Conservation (phyloP, 2,113 vertebrate species). For the Thunnus thynnus region DNA sequence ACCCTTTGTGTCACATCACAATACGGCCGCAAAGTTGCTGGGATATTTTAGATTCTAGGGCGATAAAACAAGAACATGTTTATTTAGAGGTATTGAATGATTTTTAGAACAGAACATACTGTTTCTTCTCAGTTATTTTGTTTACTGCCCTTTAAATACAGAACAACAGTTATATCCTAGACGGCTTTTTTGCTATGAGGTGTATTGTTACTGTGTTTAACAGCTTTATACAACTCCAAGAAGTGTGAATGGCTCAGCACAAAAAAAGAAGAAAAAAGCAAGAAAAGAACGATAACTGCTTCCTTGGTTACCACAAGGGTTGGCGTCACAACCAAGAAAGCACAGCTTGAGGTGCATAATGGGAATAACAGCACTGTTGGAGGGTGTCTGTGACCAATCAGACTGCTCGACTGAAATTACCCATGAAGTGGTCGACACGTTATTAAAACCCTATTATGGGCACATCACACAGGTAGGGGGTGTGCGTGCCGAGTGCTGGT, state of each 20-base stretch:
- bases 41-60: not conserved
- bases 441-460: constrained; percentile 54
- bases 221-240: not conserved
- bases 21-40: not conserved
- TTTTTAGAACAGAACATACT: not conserved
- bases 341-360: constrained; percentile 47
- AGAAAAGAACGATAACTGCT: constrained; percentile 5
- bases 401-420: constrained; percentile 47
- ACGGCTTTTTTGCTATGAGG: not conserved
- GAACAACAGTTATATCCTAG: not conserved
- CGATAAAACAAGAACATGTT: not conserved
- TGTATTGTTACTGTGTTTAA: not conserved
- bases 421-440: constrained; percentile 42
- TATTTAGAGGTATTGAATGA: not conserved
- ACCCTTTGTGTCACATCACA: not conserved
- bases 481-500: not conserved
- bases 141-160: not conserved
- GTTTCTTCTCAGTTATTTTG: not conserved
- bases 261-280: constrained; percentile 17
- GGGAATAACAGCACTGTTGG: constrained; percentile 50
- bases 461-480: constrained; percentile 25
- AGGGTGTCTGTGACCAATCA: constrained; percentile 60
- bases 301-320: constrained; percentile 53
- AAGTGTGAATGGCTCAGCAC: not conserved
- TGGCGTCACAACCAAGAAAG: constrained; percentile 23